Percentiles rank a stretch among this genome's conserved stretches.
These are phyloP conservation scores for Melinopterus prodromus DNA, from an alignment of 2,888 invertebrate species.

Conservation along the genomic window DNA sequence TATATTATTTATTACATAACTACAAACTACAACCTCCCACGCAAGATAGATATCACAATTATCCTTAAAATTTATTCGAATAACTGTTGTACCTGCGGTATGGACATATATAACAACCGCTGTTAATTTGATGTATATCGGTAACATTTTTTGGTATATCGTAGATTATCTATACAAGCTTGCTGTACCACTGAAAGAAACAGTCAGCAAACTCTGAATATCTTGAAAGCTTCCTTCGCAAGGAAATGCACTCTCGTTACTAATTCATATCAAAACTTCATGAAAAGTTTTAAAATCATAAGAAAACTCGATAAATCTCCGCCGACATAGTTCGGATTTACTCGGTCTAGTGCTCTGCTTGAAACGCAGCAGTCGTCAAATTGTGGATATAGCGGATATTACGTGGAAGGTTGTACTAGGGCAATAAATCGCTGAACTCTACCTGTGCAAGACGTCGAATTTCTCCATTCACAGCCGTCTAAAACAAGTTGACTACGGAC, in stretches of 20 bases:
- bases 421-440: neutral
- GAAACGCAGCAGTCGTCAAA: neutral
- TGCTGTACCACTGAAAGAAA: no score
- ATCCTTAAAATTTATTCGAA: no score
- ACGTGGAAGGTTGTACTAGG: neutral
- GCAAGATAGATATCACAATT: no score
- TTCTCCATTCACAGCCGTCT: neutral
- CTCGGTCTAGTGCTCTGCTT: neutral
- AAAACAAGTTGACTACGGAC: neutral
- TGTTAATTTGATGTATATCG: no score
- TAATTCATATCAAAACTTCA: neutral
- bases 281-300: neutral
- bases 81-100: no score
- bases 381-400: neutral
- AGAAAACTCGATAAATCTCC: neutral
- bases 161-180: no score
- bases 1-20: no score
- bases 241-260: neutral
- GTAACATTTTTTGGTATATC: no score
- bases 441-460: constrained; percentile 4
- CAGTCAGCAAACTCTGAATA: no score
- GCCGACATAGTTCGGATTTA: neutral
- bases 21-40: no score
- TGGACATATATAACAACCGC: no score
- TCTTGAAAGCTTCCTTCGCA: no score